A percentile compares a stretch with the other conserved stretches of the same genome.
Conservation (phyloP, 2,113 vertebrate species). For the Xenopus borealis region DNA sequence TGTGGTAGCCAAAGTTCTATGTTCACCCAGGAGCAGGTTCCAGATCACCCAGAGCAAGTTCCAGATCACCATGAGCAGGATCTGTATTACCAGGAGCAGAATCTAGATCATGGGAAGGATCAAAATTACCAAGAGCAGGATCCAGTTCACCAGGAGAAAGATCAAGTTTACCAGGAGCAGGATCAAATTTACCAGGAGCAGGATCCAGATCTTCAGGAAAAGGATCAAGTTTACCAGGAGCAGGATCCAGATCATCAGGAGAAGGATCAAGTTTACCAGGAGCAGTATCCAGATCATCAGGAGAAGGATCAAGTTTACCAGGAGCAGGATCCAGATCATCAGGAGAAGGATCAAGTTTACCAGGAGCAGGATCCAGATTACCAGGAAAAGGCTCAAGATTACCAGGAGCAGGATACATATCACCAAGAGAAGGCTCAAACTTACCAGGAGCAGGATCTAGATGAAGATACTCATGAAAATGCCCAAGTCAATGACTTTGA, state of each 20-base stretch:
- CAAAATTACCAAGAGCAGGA: not conserved
- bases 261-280: not conserved
- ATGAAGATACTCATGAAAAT: not conserved
- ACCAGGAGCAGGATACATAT: constrained; percentile 1
- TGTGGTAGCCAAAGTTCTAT: not conserved
- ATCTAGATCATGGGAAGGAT: too few relatives aligned
- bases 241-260: not conserved
- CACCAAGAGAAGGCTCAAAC: not conserved
- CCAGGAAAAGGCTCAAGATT: not conserved
- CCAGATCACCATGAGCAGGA: not conserved
- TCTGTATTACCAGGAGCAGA: too few relatives aligned
- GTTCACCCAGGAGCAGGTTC: constrained; percentile 9
- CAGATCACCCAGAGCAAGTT: not conserved
- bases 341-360: constrained; percentile 3
- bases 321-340: not conserved
- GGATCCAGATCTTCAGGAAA: not conserved
- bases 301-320: not conserved
- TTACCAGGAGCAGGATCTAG: not conserved
- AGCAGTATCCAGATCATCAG: not conserved
- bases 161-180: not conserved
- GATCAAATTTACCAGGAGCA: not conserved
- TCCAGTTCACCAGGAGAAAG: not conserved
- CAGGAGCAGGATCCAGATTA: constrained; percentile 6
- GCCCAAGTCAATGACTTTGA: not conserved
- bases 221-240: not conserved